These are phyloP conservation scores for Forbesichthys agassizii DNA, from an alignment of 2,113 vertebrate genomes.

Conservation along the genomic window DNA sequence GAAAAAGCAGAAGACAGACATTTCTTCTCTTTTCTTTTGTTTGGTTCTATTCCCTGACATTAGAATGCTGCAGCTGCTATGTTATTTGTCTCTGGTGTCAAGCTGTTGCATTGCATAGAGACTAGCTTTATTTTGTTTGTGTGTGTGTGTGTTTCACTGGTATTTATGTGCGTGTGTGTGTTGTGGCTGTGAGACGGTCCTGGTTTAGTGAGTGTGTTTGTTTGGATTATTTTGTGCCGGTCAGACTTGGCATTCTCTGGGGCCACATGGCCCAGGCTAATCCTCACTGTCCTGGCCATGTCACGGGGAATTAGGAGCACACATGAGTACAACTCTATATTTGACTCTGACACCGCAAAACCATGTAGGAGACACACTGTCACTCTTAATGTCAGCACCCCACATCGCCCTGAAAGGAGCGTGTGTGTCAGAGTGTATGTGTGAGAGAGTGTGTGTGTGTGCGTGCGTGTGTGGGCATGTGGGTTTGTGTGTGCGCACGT, in stretches of 20 bases:
- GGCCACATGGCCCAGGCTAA: constrained; percentile 46
- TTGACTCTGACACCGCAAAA: constrained; percentile 58
- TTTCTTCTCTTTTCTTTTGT: constrained; percentile 7
- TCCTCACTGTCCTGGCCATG: constrained; percentile 62
- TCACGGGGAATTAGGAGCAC: constrained; percentile 67
- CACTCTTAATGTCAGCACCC: constrained; percentile 68
- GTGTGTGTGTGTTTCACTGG: constrained; percentile 10
- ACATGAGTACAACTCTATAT: constrained; percentile 58
- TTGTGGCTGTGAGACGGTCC: constrained; percentile 2
- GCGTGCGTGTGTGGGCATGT: constrained; percentile 19
- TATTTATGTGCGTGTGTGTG: neutral
- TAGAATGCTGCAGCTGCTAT: neutral
- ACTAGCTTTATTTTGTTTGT: neutral
- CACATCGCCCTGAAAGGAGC: constrained; percentile 45
- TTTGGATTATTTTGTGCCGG: constrained; percentile 23
- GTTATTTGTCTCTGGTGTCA: neutral
- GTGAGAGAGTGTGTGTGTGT: constrained; percentile 19
- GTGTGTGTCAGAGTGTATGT: constrained; percentile 13
- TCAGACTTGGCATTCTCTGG: constrained; percentile 34
- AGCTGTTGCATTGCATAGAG: neutral
- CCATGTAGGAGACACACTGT: constrained; percentile 60
- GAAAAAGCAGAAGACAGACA: constrained; percentile 35
- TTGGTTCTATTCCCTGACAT: neutral
- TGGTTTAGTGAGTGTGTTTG: constrained; percentile 3
- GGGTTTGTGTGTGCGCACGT: neutral